phyloP scores from a whole-genome alignment of 2,888 invertebrate genomes.

The Ectemnius continuus region DNA sequence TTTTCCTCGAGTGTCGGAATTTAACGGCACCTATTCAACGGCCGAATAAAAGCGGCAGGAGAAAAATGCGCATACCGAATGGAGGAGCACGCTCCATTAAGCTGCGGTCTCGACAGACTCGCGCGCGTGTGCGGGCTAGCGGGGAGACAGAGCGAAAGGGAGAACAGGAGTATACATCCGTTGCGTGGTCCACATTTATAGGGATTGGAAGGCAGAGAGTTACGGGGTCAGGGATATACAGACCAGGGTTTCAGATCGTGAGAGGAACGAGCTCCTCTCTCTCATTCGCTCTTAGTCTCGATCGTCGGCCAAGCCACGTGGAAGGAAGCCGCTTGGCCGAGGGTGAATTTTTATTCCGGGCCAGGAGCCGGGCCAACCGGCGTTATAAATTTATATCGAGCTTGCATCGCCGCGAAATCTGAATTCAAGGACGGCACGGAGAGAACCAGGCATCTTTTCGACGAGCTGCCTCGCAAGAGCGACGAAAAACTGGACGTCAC shows the following conservation, averaged over 20 bases:
- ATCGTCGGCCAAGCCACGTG: background rate
- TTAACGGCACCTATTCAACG: no score
- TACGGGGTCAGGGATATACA: conserved; percentile 11
- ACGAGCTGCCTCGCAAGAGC: no score
- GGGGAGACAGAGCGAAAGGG: conserved; percentile 11
- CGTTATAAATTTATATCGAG: conserved; percentile 57
- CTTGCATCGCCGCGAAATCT: conserved; percentile 44
- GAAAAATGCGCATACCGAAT: no score
- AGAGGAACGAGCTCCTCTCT: background rate
- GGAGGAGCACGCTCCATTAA: no score
- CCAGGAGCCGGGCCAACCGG: conserved; percentile 4
- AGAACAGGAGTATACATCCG: conserved; percentile 15
- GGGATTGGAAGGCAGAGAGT: background rate
- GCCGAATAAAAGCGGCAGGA: no score
- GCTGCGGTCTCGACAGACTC: background rate
- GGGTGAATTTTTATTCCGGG: conserved; percentile 50
- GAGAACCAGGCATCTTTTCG: no score
- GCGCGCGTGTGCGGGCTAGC: conserved; percentile 8
- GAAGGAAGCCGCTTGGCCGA: conserved; percentile 16
- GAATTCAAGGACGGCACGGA: conserved; percentile 44
- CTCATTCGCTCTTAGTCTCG: no score
- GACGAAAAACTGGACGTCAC: conserved; percentile 12
- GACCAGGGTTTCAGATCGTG: background rate
- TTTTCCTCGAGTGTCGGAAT: no score
- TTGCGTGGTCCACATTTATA: no score